Evolutionary conservation across 2,888 invertebrate genomes (phyloP), one percentile per base, ranked within the genome.

Genomic region (Stictocephala bisonia): DNA sequence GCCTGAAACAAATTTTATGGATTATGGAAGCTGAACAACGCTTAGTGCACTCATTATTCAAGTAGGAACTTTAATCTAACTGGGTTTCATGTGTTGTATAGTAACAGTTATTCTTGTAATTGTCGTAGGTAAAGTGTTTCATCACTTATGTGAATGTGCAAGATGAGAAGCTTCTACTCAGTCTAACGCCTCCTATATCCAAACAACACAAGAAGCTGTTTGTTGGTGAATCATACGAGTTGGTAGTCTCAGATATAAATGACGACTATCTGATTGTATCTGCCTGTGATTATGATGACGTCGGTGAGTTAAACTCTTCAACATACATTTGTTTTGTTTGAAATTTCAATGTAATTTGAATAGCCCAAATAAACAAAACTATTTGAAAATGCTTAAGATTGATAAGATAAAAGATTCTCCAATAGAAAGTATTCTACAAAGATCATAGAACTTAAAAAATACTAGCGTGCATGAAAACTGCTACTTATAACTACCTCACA

Each of bases 81-180:
- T n/a, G n/a, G n/a, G n/a, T n/a, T n/a, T n/a, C n/a, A n/a, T n/a
- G n/a, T n/a, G n/a, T n/a, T n/a, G n/a, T n/a, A n/a, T n/a, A n/a
- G n/a, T n/a, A n/a, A n/a, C n/a, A n/a, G n/a, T n/a, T n/a, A n/a
- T n/a, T n/a, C n/a, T n/a, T n/a, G n/a, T n/a, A n/a, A n/a, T n/a
- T 64, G 15, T 64, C 18, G 3, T 18, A 67, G 67, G 18, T 67
- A 2, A 24, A 48, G 11, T 67, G 67, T 18, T 67, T 11, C 41
- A 18, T 67, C 4, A 44, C 2, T 9, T 15, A 67, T 40, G 44
- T 48, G 41, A 48, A 48, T 7, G 22, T 24, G 15, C 0, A 11
- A n/a, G 24, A 67, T n/a, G 15, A 18, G 20, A 67, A 67, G 27
- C 41, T 67, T 11, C 3, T 3, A 11, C 44, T 67, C 2, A 48